Base-by-base conservation (phyloP, 2,888 invertebrate genomes). In the Lepidocyrtoides sp. region DNA sequence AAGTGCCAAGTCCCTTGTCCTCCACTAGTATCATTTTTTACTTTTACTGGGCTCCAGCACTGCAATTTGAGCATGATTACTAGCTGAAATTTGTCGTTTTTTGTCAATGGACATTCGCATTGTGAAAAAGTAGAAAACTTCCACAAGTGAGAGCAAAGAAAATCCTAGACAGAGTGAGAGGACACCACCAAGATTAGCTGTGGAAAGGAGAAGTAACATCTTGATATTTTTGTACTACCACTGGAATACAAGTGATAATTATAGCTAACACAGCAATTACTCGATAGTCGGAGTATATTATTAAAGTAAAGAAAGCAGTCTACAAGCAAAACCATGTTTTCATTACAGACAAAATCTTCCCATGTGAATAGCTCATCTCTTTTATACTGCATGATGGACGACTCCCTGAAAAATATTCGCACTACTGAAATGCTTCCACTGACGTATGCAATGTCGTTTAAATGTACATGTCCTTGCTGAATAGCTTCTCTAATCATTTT, bases 291-390 rank as follows among this genome's bases (percentile, higher is more conserved):
- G n/a, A n/a, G n/a, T n/a, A n/a, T n/a, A n/a, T n/a, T n/a, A n/a
- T n/a, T n/a, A n/a, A n/a, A n/a, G n/a, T n/a, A n/a, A n/a, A n/a
- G n/a, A n/a, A n/a, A n/a, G n/a, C n/a, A n/a, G n/a, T n/a, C n/a
- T n/a, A n/a, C n/a, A n/a, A n/a, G n/a, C n/a, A n/a, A n/a, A n/a
- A n/a, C n/a, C 20, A 32, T 48, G 3, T n/a, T 29, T 29, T 23
- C 91, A 91, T 91, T 91, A 93, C 93, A 93, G 23, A 94, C 94
- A 87, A 94, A 94, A 83, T 94, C 93, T 85, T 93, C 94, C 94
- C 94, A 94, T 4, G 94, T 92, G 48, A 93, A 94, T 48, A 94
- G 85, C 79, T 94, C 93, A 86, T 94, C 94, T 20, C 94, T 26
- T 79, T 93, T 93, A 51, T 93, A 94, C 57, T 94, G 94, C 89